Evolutionary conservation across 2,113 vertebrate genomes (phyloP), one percentile per base, ranked within the genome.

Genomic region (Mustela nigripes): DNA sequence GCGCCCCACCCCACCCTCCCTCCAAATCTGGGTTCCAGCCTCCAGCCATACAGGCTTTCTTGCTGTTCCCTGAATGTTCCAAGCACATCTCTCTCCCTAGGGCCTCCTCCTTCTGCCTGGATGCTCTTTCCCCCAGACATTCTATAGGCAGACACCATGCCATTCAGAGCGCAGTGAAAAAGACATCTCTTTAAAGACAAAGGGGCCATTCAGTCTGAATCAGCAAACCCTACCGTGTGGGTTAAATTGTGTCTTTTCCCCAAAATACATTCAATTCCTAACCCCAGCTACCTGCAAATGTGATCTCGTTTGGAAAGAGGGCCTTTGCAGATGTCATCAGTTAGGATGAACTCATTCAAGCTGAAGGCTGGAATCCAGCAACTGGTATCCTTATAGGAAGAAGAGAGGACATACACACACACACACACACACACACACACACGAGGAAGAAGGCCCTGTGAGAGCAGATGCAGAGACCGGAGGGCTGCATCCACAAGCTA

Each of bases 401-500:
- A 58, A 31, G 22, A 39, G 12, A 2, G 18, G n/a, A 80, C 50
- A 10, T 21, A 48, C 15, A 16, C 50, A 50, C 48, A 53, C 50
- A 53, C 50, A 15, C 50, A 50, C 48, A 50, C 48, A 50, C 48
- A 50, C 48, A 50, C 3, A 31, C 5, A 36, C 5, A 31, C 58
- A 16, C 26, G 7, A 69, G 18, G 89, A 26, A 22, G 39, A 39
- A 56, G 74, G 62, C 63, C 60, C 9, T 0, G 7, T 28, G 19
- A 58, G 5, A 33, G 71, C 79, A 31, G 39, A 48, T 45, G 24
- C 9, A 7, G 36, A 67, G 11, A 4, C 0, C 0, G 0, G 24
- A 79, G 22, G 10, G 74, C n/a, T 0, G 9, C 15, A 15, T 2
- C 45, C 3, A 26, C 6, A 16, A 42, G 42, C 73, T 28, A 4